These are phyloP conservation scores for Unio pictorum DNA, from an alignment of 2,888 invertebrate genomes.

Conservation along the genomic window DNA sequence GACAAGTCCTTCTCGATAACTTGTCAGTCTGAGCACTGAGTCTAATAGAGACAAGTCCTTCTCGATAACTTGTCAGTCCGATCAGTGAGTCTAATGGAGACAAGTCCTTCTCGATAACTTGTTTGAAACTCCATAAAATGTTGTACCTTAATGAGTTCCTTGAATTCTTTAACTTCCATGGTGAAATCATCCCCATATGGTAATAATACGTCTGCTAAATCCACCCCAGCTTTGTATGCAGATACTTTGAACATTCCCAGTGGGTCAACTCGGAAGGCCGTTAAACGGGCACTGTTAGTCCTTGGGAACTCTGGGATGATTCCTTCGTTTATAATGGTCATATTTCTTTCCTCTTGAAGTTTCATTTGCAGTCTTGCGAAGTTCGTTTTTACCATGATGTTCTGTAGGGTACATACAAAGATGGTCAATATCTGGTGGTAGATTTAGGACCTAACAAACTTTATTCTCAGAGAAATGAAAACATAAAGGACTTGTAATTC, in stretches of 20 bases:
- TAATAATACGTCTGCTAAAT: slow-evolving; percentile 31
- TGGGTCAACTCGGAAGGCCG: slow-evolving; percentile 47
- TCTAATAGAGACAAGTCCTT: too few relatives aligned
- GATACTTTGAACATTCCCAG: slow-evolving; percentile 41
- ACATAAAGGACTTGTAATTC: too few relatives aligned
- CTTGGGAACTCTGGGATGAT: slow-evolving; percentile 46
- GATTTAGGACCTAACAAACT: not conserved
- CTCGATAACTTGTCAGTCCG: not conserved
- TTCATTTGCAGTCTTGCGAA: slow-evolving; percentile 42
- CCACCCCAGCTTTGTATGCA: slow-evolving; percentile 27
- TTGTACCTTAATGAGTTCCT: slow-evolving; percentile 37
- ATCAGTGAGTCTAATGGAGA: too few relatives aligned
- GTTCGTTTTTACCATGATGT: slow-evolving; percentile 51
- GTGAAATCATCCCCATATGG: slow-evolving; percentile 30
- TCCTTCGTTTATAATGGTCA: slow-evolving; percentile 45
- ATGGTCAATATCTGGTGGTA: too few relatives aligned
- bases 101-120: not conserved
- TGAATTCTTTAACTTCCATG: slow-evolving; percentile 35
- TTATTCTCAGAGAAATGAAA: too few relatives aligned
- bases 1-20: too few relatives aligned
- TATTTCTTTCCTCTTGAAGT: slow-evolving; percentile 32
- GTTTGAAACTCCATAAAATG: not conserved
- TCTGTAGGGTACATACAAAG: slow-evolving; percentile 25
- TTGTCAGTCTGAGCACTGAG: too few relatives aligned
- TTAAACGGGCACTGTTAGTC: slow-evolving; percentile 42